Base-by-base conservation (phyloP, 2,113 vertebrate genomes). In the Gopherus flavomarginatus region DNA sequence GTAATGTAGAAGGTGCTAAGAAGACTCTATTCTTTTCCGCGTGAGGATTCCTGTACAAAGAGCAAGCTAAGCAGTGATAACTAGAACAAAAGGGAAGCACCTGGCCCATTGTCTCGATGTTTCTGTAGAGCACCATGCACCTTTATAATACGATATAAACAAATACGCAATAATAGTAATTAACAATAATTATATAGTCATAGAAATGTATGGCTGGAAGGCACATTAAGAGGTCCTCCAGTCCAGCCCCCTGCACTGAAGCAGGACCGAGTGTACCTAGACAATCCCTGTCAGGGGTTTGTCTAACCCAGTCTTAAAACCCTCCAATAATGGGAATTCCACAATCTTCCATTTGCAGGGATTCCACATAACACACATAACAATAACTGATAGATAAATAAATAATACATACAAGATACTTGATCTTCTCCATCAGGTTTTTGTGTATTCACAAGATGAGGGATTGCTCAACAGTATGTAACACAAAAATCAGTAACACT, bases 101-200 rank as follows among this genome's bases (percentile, higher is more conserved):
- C 53, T 93, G 49, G 5, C 57, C 72, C 19, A 10, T 0, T 72
- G 89, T 38, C 86, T 31, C 57, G 83, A 0, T 0, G 65, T 87
- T 82, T 69, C 75, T 88, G 75, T 77, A 89, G 75, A 65, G 49
- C 26, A 65, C 65, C 1, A 5, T 12, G 72, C 86, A 87, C 59
- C 54, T 94, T 90, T 90, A 83, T 83, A 94, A 90, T 82, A 83
- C 59, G n/a, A 16, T 11, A 7, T 50, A 90, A 95, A 87, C 90
- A 94, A 94, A 81, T 35, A 10, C 93, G 19, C 54, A 87, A 47
- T 59, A 84, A 87, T 54, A 82, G 65, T 92, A 59, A 77, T 90
- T 94, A 93, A 38, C 80, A 65, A 2, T 16, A 85, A 86, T 83
- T 88, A 90, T 10, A 85, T 54, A 79, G 35, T 38, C 65, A 38